Percentiles rank a stretch among this genome's conserved stretches.
Evolutionary conservation across 2,113 vertebrate species (phyloP).

Genomic region (Progne subis): DNA sequence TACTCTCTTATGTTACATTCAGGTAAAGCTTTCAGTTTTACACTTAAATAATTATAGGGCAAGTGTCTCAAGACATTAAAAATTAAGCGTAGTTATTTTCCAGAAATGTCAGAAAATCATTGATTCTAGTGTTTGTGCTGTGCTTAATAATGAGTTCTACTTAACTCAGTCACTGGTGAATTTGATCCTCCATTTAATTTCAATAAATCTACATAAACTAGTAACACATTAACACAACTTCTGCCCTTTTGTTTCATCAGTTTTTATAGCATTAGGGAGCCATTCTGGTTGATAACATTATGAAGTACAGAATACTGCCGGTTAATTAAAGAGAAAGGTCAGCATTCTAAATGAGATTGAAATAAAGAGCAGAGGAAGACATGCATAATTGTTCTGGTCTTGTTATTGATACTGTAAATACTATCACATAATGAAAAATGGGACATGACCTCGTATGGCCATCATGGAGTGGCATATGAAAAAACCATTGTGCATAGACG

Average conservation of each 20-base stretch:
- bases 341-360: background rate
- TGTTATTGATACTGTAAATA: background rate
- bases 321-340: background rate
- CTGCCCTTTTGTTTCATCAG: background rate
- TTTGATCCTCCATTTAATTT: background rate
- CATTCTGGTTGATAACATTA: background rate
- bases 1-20: background rate
- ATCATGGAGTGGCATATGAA: background rate
- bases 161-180: background rate
- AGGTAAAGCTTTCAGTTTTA: background rate
- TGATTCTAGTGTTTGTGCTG: background rate
- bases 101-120: background rate
- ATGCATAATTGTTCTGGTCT: background rate
- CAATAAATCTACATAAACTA: background rate
- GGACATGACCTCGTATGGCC: background rate
- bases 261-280: background rate
- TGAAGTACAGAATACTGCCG: background rate
- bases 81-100: background rate
- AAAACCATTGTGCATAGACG: background rate
- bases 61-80: background rate
- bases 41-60: background rate
- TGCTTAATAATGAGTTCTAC: background rate
- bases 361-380: background rate
- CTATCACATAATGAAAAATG: background rate
- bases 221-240: background rate